A percentile compares a stretch with the other conserved stretches of the same genome.
phyloP scores from a whole-genome alignment of 2,797 vertebrate genomes.

The Peromyscus eremicus region DNA sequence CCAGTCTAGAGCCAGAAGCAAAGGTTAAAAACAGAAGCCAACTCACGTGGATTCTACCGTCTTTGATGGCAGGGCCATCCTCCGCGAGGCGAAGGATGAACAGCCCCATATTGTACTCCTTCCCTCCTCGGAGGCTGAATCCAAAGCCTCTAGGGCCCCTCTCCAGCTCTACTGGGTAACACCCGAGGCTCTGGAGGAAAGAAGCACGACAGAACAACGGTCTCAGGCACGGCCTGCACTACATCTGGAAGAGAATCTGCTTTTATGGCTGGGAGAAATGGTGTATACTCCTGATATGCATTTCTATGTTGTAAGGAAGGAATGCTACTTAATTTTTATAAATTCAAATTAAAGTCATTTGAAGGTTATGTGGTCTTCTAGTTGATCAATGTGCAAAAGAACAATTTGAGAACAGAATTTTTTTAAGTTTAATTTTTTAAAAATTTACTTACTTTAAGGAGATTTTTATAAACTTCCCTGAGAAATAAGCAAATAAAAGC shows the following conservation, averaged over 20 bases:
- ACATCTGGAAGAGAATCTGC: neutral
- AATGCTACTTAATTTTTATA: neutral
- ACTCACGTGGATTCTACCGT: slow-evolving; percentile 97
- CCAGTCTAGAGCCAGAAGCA: neutral
- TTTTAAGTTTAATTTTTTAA: neutral
- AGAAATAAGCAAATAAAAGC: neutral
- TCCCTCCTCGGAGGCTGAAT: slow-evolving; percentile 98
- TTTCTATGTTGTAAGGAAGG: neutral
- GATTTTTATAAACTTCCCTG: slow-evolving; percentile 30
- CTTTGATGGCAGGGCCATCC: slow-evolving; percentile 96
- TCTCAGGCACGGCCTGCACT: fast-evolving
- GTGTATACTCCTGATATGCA: fast-evolving
- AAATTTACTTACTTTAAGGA: neutral
- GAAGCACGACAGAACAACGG: fast-evolving
- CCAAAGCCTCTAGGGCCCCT: slow-evolving; percentile 96
- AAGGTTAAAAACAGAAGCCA: neutral
- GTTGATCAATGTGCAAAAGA: neutral
- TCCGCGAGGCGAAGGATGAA: slow-evolving; percentile 98
- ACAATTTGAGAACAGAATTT: neutral
- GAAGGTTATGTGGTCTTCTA: neutral
- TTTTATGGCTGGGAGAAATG: neutral
- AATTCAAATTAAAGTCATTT: neutral
- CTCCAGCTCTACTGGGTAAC: slow-evolving; percentile 96
- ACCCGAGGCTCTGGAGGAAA: slow-evolving; percentile 89
- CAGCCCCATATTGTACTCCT: slow-evolving; percentile 99